phyloP scores from a whole-genome alignment of 37 sponge, comb jelly and placozoan species.

The Tethya wilhelma region DNA sequence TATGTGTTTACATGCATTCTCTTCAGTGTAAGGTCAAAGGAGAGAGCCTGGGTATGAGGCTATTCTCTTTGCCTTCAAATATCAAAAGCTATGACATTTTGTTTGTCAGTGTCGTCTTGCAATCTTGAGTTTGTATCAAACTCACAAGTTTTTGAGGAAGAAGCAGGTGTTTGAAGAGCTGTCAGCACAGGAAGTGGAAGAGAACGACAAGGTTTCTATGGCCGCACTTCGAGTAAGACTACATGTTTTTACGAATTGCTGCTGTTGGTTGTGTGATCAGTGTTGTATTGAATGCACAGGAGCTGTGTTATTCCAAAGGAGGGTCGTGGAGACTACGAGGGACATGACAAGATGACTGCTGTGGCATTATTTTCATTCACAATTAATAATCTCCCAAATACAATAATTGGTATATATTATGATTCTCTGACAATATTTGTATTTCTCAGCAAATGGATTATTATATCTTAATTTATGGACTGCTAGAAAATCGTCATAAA shows the following conservation, averaged over 20 bases:
- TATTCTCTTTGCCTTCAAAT: not conserved
- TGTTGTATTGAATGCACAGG: constrained; percentile 28
- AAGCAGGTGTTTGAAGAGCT: constrained; percentile 49
- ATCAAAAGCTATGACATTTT: not conserved
- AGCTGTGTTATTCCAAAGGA: constrained; percentile 61
- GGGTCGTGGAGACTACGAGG: constrained; percentile 60
- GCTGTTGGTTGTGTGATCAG: not conserved
- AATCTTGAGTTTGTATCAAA: constrained; percentile 34
- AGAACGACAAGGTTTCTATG: not conserved
- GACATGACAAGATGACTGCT: no score
- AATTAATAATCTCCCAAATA: no score
- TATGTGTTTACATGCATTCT: constrained; percentile 1
- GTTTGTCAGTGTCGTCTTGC: constrained; percentile 43
- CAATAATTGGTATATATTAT: no score
- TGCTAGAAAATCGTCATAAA: no score
- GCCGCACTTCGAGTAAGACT: not conserved
- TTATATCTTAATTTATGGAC: no score
- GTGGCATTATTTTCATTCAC: no score
- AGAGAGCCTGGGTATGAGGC: not conserved
- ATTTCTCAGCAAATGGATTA: no score
- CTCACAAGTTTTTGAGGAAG: constrained; percentile 23
- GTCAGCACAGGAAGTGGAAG: not conserved
- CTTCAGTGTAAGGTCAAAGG: not conserved
- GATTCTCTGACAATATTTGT: no score
- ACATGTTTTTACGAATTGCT: not conserved